A percentile compares a stretch with the other conserved stretches of the same genome.
phyloP scores from a whole-genome alignment of 1,140 invertebrate genomes.

The Nephotettix cincticeps region DNA sequence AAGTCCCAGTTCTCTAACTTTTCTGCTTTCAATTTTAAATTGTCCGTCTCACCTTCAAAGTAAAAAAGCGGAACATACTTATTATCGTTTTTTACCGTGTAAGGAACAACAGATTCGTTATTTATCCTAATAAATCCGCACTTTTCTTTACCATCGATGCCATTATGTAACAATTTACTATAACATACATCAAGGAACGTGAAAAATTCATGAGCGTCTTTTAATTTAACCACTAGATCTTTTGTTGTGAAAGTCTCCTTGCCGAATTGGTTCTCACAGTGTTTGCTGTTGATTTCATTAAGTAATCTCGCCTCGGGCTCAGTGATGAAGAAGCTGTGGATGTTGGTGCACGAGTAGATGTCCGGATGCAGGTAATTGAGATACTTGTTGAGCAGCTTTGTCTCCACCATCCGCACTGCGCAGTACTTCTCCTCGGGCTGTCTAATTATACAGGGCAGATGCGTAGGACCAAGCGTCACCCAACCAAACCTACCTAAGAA shows the following conservation, averaged over 20 bases:
- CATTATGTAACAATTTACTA: conserved; percentile 70
- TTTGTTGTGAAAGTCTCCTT: conserved; percentile 84
- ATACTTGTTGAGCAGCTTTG: conserved; percentile 82
- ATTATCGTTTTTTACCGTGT: conserved; percentile 77
- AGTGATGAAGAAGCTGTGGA: conserved; percentile 91
- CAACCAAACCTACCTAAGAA: conserved; percentile 85
- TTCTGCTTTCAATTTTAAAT: conserved; percentile 80
- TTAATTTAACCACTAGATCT: conserved; percentile 84
- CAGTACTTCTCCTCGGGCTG: conserved; percentile 81
- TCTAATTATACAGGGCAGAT: conserved; percentile 86
- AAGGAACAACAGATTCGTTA: conserved; percentile 91
- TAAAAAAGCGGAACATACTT: conserved; percentile 94
- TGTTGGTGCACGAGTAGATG: conserved; percentile 83
- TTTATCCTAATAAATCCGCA: conserved; percentile 94
- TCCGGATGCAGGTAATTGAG: conserved; percentile 78
- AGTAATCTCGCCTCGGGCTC: conserved; percentile 85
- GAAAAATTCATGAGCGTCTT: conserved; percentile 88
- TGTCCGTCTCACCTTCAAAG: conserved; percentile 90
- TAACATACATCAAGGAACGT: conserved; percentile 87
- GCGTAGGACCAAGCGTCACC: conserved; percentile 78
- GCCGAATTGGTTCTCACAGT: conserved; percentile 89
- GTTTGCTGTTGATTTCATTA: conserved; percentile 91
- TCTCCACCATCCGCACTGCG: conserved; percentile 88
- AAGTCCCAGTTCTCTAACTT: conserved; percentile 87
- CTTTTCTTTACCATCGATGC: conserved; percentile 64